Conservation (phyloP, 2,888 invertebrate genomes). For the Lasioglossum leucozonium region DNA sequence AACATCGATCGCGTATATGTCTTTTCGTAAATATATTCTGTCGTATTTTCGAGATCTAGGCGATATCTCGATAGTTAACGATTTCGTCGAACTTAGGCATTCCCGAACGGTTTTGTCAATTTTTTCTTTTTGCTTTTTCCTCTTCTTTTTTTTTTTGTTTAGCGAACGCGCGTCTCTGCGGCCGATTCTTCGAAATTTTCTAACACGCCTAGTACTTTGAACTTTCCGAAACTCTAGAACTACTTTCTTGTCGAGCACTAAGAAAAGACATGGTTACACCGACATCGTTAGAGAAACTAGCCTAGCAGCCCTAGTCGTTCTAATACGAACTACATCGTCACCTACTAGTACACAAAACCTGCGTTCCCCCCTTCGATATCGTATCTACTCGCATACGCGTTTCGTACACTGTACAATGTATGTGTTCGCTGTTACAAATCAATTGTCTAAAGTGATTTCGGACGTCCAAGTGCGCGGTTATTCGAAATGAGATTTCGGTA, state of each 20-base stretch:
- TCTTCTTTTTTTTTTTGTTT: too few relatives aligned
- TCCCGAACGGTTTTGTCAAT: neutral
- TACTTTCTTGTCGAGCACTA: neutral
- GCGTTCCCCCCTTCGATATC: neutral
- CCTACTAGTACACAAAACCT: conserved; percentile 10
- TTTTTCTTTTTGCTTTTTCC: neutral
- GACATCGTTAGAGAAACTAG: conserved; percentile 17
- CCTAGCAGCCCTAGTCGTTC: conserved; percentile 16
- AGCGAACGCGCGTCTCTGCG: too few relatives aligned
- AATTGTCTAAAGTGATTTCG: neutral
- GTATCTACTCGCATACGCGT: neutral
- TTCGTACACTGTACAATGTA: conserved; percentile 14
- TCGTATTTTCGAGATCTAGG: neutral
- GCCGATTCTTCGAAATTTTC: neutral
- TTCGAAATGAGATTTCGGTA: neutral
- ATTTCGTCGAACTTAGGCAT: neutral
- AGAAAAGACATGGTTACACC: conserved; percentile 9
- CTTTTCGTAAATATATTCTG: neutral
- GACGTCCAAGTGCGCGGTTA: neutral
- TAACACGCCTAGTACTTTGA: neutral
- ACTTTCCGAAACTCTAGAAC: conserved; percentile 11
- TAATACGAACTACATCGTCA: conserved; percentile 25
- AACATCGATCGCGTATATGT: neutral
- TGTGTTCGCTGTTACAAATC: neutral
- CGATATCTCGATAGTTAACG: neutral